These are phyloP conservation scores for Agrypnus murinus DNA, from an alignment of 2,888 invertebrate species.

Conservation along the genomic window DNA sequence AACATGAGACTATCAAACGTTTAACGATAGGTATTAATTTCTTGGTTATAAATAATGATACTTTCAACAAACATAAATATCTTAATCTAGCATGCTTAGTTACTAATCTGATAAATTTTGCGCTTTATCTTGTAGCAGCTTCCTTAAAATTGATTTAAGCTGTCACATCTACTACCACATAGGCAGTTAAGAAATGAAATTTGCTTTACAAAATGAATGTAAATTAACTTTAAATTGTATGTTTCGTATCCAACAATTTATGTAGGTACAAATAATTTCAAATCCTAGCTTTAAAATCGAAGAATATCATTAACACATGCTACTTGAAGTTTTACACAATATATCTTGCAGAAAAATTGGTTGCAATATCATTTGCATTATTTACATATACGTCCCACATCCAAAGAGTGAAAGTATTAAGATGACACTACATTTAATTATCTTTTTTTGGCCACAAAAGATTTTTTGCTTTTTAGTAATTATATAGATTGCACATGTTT, in stretches of 20 bases:
- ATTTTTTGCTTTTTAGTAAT: slow-evolving; percentile 2
- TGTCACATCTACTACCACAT: not conserved
- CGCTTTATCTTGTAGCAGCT: too few relatives aligned
- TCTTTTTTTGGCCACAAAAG: not conserved
- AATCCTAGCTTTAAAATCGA: too few relatives aligned
- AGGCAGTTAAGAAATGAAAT: not conserved
- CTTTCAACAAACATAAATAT: too few relatives aligned
- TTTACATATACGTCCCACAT: slow-evolving; percentile 17
- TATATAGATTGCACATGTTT: not conserved
- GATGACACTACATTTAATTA: slow-evolving; percentile 4
- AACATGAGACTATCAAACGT: too few relatives aligned
- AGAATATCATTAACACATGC: too few relatives aligned
- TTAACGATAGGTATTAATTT: too few relatives aligned
- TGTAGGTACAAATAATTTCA: too few relatives aligned
- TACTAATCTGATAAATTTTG: too few relatives aligned
- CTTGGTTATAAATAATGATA: too few relatives aligned
- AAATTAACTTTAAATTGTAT: not conserved
- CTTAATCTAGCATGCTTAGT: too few relatives aligned
- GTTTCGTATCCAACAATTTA: not conserved
- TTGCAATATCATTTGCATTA: slow-evolving; percentile 11
- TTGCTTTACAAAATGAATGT: not conserved
- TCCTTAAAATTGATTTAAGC: not conserved
- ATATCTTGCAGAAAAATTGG: not conserved
- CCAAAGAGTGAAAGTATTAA: slow-evolving; percentile 3
- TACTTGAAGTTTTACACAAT: not conserved